Evolutionary conservation across 2,113 vertebrate species (phyloP).

Genomic region (Thunnus maccoyii): DNA sequence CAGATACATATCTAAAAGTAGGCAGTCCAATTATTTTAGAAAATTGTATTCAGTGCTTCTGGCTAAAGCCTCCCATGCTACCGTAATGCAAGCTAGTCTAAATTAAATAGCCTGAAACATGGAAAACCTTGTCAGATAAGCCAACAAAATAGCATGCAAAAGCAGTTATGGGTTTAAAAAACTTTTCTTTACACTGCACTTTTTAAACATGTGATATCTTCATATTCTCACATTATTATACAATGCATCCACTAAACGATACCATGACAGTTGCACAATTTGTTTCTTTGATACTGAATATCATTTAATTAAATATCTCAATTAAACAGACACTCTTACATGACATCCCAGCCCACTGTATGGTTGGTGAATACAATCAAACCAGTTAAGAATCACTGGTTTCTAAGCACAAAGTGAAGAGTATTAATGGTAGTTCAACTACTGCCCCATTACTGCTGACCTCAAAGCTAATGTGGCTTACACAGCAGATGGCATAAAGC

Average conservation of each 20-base stretch:
- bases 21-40: slow-evolving; percentile 71
- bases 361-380: slow-evolving; percentile 1
- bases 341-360: not conserved
- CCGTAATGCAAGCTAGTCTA: slow-evolving; percentile 29
- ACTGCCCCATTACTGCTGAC: slow-evolving; percentile 65
- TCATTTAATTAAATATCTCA: not conserved
- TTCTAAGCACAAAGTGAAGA: slow-evolving; percentile 46
- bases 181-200: slow-evolving; percentile 36
- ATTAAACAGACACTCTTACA: slow-evolving; percentile 12
- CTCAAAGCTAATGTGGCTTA: slow-evolving; percentile 70
- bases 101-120: slow-evolving; percentile 58
- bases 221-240: not conserved
- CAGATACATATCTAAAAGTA: slow-evolving; percentile 53
- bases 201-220: slow-evolving; percentile 33
- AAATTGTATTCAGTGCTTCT: slow-evolving; percentile 66
- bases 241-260: not conserved
- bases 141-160: slow-evolving; percentile 40
- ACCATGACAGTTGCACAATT: not conserved
- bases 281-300: not conserved
- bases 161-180: slow-evolving; percentile 37
- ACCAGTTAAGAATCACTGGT: slow-evolving; percentile 39
- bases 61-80: slow-evolving; percentile 52
- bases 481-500: slow-evolving; percentile 69
- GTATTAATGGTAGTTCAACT: slow-evolving; percentile 66
- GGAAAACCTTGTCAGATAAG: slow-evolving; percentile 44